A percentile compares a stretch with the other conserved stretches of the same genome.
Conservation (phyloP, 2,797 vertebrate genomes). For the Harpagifer antarcticus region DNA sequence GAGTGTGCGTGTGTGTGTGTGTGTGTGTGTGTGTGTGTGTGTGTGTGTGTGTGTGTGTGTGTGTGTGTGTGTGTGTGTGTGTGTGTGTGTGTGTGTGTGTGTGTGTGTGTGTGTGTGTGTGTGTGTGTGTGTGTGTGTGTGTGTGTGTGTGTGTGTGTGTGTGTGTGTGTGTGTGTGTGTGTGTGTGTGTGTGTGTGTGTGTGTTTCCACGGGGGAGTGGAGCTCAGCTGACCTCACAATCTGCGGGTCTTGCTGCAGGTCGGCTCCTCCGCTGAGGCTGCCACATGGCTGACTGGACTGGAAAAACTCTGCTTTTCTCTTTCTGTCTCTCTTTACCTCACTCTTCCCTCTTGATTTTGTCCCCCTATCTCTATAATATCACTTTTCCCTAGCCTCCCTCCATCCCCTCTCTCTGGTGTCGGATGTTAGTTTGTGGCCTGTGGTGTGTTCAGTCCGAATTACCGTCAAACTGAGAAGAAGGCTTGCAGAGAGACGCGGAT, state of each 20-base stretch:
- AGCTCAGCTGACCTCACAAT: slow-evolving; percentile 42
- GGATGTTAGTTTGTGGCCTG: slow-evolving; percentile 69
- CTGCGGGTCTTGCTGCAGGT: slow-evolving; percentile 50
- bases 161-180: slow-evolving; percentile 18
- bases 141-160: slow-evolving; percentile 14
- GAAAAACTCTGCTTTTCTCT: slow-evolving; percentile 12
- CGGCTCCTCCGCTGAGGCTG: slow-evolving; percentile 39
- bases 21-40: slow-evolving; percentile 6
- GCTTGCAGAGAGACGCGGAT: slow-evolving; percentile 60
- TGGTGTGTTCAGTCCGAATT: slow-evolving; percentile 71
- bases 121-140: slow-evolving; percentile 14
- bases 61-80: slow-evolving; percentile 17
- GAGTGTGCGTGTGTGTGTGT: neutral
- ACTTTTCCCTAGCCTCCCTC: slow-evolving; percentile 20
- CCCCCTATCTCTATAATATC: slow-evolving; percentile 41
- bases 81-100: slow-evolving; percentile 19
- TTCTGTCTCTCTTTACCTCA: neutral
- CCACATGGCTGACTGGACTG: slow-evolving; percentile 57
- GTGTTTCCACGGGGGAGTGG: slow-evolving; percentile 35
- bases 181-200: slow-evolving; percentile 6
- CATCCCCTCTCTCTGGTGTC: slow-evolving; percentile 25
- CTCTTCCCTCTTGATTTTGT: neutral
- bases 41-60: slow-evolving; percentile 24
- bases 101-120: slow-evolving; percentile 20
- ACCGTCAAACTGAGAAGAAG: slow-evolving; percentile 63